Conservation (phyloP, 2,113 vertebrate species). For the Percina caprodes region DNA sequence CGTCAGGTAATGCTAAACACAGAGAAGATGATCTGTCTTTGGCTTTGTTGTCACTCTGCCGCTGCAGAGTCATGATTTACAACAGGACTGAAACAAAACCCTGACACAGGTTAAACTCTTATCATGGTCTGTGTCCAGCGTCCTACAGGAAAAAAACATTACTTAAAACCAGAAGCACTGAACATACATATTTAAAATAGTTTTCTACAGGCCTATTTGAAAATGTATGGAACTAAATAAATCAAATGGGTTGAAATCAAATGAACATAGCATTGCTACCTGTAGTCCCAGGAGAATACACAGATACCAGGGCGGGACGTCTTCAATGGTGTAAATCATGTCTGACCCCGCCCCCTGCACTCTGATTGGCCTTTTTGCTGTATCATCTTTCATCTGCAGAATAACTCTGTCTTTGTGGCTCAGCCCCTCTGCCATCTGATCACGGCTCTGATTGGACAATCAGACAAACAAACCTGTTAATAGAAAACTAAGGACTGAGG, state of each 20-base stretch:
- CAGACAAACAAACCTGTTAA: neutral
- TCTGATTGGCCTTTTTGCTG: neutral
- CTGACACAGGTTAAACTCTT: too few relatives aligned
- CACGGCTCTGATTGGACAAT: constrained; percentile 58
- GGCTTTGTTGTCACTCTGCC: too few relatives aligned
- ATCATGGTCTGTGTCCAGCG: too few relatives aligned
- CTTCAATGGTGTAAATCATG: constrained; percentile 96
- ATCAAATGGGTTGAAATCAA: too few relatives aligned
- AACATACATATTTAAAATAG: too few relatives aligned
- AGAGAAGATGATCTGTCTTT: neutral
- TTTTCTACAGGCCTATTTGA: too few relatives aligned
- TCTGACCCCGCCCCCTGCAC: constrained; percentile 73
- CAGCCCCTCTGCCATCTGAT: constrained; percentile 9
- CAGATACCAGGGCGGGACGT: constrained; percentile 96
- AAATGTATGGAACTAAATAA: too few relatives aligned
- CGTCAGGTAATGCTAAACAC: constrained; percentile 93
- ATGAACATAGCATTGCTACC: constrained; percentile 77
- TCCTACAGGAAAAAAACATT: too few relatives aligned
- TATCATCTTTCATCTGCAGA: constrained; percentile 8
- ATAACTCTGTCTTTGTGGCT: neutral
- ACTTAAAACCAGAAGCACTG: too few relatives aligned
- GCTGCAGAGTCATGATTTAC: too few relatives aligned
- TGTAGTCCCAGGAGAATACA: constrained; percentile 95
- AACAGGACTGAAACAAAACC: too few relatives aligned
- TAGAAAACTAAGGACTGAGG: too few relatives aligned